A percentile compares a stretch with the other conserved stretches of the same genome.
These are phyloP conservation scores for Clavelina lepadiformis DNA, from an alignment of 23 tunicate genomes.

Conservation along the genomic window DNA sequence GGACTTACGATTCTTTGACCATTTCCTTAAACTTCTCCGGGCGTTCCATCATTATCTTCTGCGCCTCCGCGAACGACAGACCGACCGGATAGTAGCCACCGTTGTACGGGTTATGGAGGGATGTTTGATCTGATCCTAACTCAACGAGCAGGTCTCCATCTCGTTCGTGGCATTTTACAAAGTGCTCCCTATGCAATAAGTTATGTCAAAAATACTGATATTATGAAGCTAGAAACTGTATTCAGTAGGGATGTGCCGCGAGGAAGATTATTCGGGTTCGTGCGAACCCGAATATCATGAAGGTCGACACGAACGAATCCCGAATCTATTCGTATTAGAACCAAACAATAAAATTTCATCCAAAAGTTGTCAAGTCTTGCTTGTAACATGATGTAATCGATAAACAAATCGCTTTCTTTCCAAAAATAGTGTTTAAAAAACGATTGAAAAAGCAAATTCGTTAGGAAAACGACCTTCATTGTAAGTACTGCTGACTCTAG, in stretches of 20 bases:
- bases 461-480: no score
- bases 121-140: constrained; percentile 97
- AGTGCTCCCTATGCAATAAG: constrained; percentile 60
- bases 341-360: no score
- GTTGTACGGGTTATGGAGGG: constrained; percentile 84
- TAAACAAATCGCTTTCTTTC: no score
- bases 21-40: constrained; percentile 40
- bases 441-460: no score
- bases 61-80: constrained; percentile 38
- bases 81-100: constrained; percentile 95
- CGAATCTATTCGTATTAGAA: no score
- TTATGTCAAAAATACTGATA: not conserved
- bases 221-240: not conserved
- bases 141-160: constrained; percentile 79
- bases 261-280: not conserved
- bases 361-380: no score
- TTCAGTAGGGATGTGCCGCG: not conserved
- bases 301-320: no score
- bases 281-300: no score
- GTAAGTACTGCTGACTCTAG: no score
- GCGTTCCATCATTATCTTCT: constrained; percentile 36
- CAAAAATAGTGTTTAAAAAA: no score
- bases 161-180: constrained; percentile 51
- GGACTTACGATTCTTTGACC: constrained; percentile 80
- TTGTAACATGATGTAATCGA: no score